Evolutionary conservation across 2,113 vertebrate genomes (phyloP), one percentile per base, ranked within the genome.

Genomic region (Rhizomys pruinosus): DNA sequence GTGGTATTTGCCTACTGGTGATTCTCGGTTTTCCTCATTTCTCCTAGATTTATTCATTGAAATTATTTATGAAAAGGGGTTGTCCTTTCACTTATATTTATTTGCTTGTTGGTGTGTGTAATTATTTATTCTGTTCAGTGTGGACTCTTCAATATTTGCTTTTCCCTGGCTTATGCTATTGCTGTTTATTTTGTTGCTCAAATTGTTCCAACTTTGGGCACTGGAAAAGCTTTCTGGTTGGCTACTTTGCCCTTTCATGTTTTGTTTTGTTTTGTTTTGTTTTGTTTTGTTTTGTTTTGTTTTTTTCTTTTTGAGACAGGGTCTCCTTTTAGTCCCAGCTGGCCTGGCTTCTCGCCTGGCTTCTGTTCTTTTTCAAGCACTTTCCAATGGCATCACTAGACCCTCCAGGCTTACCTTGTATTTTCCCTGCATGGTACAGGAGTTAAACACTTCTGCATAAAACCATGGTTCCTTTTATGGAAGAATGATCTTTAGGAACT

Each of bases 21-120:
- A 66, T 87, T 91, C 84, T 94, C 12, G 79, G 29, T 81, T 92
- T 84, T 20, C 34, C n/a, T 89, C 12, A 68, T 95, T 95, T 88
- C 42, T 74, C 73, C 42, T 61, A 52, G 47, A 71, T 29, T 84
- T 93, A 69, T 89, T 93, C 68, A 61, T 27, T 89, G 32, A 92
- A 87, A 93, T 91, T 94, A 29, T 92, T 17, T 82, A 73, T 25
- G 66, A 84, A 64, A 57, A 87, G 82, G 63, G 72, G 71, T 25
- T 80, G 22, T 68, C 61, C 55, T 20, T 84, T 90, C 25, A 86
- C 27, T 52, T 2, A 16, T 25, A 47, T 61, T 32, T 84, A 68
- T 90, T 90, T 44, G 42, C 57, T 32, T 84, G 44, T 82, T 92
- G 74, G 34, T 80, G 79, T 87, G 55, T 74, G 57, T 7, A 84